Percentiles rank a stretch among this genome's conserved stretches.
phyloP scores from a whole-genome alignment of 2,797 vertebrate species.

The Lepidocolaptes lacrymiger region DNA sequence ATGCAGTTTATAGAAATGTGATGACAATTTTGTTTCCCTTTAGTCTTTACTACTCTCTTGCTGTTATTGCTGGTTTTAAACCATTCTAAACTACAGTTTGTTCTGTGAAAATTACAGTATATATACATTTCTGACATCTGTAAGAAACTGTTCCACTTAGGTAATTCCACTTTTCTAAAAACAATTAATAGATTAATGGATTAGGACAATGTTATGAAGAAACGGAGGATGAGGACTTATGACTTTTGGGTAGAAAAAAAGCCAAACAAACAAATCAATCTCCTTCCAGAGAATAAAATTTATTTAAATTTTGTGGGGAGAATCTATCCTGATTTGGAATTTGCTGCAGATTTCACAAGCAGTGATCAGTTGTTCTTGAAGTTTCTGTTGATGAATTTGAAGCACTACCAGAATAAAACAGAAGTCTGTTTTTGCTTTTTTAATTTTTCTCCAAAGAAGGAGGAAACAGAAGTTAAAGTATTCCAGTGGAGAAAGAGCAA shows the following conservation, averaged over 20 bases:
- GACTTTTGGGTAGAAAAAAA: accelerated
- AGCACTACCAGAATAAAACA: neutral
- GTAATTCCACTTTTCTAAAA: neutral
- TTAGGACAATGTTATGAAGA: neutral
- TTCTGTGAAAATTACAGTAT: neutral
- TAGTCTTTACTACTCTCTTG: neutral
- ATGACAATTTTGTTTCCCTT: neutral
- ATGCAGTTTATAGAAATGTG: neutral
- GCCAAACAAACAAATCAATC: neutral
- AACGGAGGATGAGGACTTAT: neutral
- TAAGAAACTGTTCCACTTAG: neutral
- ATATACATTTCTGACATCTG: neutral
- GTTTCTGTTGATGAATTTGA: neutral
- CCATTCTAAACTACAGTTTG: neutral
- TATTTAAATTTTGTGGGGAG: neutral
- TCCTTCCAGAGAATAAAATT: neutral
- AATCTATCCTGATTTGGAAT: neutral
- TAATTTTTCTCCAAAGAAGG: neutral
- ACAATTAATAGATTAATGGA: neutral
- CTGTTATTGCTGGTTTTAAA: neutral
- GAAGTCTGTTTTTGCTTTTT: neutral
- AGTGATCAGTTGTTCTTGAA: neutral
- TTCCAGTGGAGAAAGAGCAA: neutral
- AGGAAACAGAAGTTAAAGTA: neutral
- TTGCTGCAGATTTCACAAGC: neutral